A percentile compares a stretch with the other conserved stretches of the same genome.
phyloP scores from a whole-genome alignment of 1,140 invertebrate species.

The Campoletis sonorensis region DNA sequence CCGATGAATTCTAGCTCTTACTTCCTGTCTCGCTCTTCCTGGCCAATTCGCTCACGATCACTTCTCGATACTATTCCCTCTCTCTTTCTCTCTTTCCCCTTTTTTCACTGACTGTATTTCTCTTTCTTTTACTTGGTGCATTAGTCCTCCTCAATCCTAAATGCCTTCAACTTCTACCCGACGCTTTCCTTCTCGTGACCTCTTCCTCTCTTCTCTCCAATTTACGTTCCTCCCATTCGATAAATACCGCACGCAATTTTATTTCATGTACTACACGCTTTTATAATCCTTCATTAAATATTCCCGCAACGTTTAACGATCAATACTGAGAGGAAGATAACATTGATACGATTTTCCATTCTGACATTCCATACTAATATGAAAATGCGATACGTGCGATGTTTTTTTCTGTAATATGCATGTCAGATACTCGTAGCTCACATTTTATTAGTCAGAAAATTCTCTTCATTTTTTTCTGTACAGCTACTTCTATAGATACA shows the following conservation, averaged over 20 bases:
- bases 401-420: too few species aligned
- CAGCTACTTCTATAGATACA: too few species aligned
- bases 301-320: slow-evolving; percentile 3
- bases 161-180: background rate
- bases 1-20: slow-evolving; percentile 26
- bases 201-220: background rate
- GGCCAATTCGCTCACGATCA: slow-evolving; percentile 29
- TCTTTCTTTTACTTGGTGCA: background rate
- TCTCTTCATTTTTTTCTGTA: too few species aligned
- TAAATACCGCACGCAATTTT: background rate
- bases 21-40: background rate
- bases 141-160: background rate
- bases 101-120: background rate
- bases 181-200: background rate
- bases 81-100: background rate
- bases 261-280: background rate
- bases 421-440: too few species aligned
- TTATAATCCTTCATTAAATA: slow-evolving; percentile 5
- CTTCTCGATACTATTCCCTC: background rate
- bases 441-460: too few species aligned
- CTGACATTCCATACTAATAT: too few species aligned
- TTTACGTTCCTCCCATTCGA: background rate
- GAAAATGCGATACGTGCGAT: too few species aligned
- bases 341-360: background rate
- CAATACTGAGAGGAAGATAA: background rate